Conservation (phyloP, 35 echinoderm and acorn worm species). For the Lytechinus pictus region DNA sequence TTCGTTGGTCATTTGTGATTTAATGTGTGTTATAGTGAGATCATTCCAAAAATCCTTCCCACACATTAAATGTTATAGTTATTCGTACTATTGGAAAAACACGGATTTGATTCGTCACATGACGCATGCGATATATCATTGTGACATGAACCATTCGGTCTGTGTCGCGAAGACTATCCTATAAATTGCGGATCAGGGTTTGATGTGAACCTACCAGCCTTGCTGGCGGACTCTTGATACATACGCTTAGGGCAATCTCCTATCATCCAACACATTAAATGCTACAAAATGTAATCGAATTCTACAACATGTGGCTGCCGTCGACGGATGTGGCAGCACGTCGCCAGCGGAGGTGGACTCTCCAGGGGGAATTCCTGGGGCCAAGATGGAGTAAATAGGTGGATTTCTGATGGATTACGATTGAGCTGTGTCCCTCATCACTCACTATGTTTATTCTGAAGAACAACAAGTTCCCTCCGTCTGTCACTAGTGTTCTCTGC, state of each 20-base stretch:
- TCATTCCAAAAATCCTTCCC: no score
- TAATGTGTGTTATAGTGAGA: no score
- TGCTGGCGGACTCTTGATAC: neutral
- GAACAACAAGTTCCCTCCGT: constrained; percentile 10
- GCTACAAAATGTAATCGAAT: neutral
- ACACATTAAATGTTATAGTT: no score
- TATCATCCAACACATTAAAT: neutral
- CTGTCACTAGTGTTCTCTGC: constrained; percentile 17
- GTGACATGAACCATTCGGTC: neutral
- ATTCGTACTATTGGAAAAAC: no score
- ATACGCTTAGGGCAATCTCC: neutral
- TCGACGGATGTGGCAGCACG: neutral
- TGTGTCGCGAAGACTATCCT: neutral
- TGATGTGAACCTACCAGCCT: neutral
- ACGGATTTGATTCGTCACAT: no score
- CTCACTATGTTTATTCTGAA: constrained; percentile 6
- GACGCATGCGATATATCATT: no score
- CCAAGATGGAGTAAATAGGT: constrained; percentile 30
- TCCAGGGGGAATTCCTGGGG: constrained; percentile 29
- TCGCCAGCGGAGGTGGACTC: neutral
- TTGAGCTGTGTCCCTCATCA: constrained; percentile 23
- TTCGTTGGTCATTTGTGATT: no score
- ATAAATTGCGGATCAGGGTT: neutral
- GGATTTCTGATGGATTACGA: constrained; percentile 40
- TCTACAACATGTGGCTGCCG: neutral